Evolutionary conservation across 1,140 invertebrate genomes (phyloP), one percentile per base, ranked within the genome.

Genomic region (Pararge aegeria): DNA sequence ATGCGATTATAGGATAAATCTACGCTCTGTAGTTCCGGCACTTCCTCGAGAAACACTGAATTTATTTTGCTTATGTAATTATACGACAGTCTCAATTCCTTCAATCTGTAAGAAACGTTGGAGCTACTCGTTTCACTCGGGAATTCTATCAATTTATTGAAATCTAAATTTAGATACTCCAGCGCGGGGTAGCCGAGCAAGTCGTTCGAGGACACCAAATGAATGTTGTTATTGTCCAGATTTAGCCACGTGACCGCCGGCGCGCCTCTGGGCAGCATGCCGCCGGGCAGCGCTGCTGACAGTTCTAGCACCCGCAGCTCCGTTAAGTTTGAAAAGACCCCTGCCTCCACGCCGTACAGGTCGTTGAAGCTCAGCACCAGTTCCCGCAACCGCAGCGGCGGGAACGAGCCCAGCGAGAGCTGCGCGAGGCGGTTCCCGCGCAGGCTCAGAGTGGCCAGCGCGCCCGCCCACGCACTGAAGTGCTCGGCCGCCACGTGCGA

Each of bases 281-380:
- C 94, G 0, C 93, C 93, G 40, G 94, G 93, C 18, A 96, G 92
- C 0, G 95, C 94, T 67, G 96, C 96, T 51, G 95, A 96, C 38
- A 97, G 90, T 80, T 97, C 96, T 7, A 97, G 87, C 56, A 94
- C 95, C 75, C 95, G 93, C 5, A 97, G 81, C 9, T 91, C 83
- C 15, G 93, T 91, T 9, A 96, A 89, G 48, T 94, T 93, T 2
- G 91, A 79, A 66, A 97, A 96, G 0, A 95, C 93, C 27, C 94
- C 90, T 2, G 92, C 90, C 68, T 95, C 93, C 5, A 96, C 90
- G 44, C 94, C 92, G 38, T 92, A 92, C 13, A 98, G 88, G 65
- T 95, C 94, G 79, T 97, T 97, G 77, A 97, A 97, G 50, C 95
- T 96, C 7, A 98, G 83, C 71, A 95, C 95, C 0, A 98, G 92